These are phyloP conservation scores for Harpalus rufipes DNA, from an alignment of 2,888 invertebrate species.

Conservation along the genomic window DNA sequence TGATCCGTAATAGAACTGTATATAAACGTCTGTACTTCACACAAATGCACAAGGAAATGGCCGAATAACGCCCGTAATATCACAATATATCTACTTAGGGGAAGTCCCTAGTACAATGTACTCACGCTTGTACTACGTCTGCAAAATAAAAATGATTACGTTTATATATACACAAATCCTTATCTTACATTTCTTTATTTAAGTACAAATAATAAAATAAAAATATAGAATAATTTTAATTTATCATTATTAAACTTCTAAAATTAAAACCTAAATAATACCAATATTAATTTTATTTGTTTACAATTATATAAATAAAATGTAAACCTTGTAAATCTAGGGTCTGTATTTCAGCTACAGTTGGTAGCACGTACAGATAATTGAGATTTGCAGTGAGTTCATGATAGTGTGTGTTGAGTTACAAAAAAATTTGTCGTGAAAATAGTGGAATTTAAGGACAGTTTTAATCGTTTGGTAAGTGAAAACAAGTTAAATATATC, in stretches of 20 bases:
- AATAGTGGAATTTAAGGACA: background rate
- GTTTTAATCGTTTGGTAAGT: constrained; percentile 41
- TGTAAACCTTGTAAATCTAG: constrained; percentile 41
- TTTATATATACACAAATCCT: constrained; percentile 71
- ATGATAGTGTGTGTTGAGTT: constrained; percentile 18
- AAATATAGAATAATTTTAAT: background rate
- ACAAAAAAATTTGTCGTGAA: constrained; percentile 6
- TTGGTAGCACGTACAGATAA: constrained; percentile 13
- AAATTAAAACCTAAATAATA: constrained; percentile 13
- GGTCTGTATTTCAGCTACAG: background rate
- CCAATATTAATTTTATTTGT: background rate
- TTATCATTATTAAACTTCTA: background rate
- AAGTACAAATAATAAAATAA: constrained; percentile 78
- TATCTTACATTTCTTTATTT: constrained; percentile 78
- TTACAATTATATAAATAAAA: background rate
- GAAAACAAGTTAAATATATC: constrained; percentile 11
- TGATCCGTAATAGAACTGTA: background rate
- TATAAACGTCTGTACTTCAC: background rate
- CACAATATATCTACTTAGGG: constrained; percentile 1
- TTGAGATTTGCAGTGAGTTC: constrained; percentile 3
- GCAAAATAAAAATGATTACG: constrained; percentile 64
- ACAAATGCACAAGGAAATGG: constrained; percentile 30
- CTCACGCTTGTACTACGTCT: constrained; percentile 74
- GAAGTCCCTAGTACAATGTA: constrained; percentile 73
- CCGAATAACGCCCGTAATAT: background rate